A percentile compares a stretch with the other conserved stretches of the same genome.
Evolutionary conservation across 2,113 vertebrate species (phyloP).

Genomic region (Pitta sordida): DNA sequence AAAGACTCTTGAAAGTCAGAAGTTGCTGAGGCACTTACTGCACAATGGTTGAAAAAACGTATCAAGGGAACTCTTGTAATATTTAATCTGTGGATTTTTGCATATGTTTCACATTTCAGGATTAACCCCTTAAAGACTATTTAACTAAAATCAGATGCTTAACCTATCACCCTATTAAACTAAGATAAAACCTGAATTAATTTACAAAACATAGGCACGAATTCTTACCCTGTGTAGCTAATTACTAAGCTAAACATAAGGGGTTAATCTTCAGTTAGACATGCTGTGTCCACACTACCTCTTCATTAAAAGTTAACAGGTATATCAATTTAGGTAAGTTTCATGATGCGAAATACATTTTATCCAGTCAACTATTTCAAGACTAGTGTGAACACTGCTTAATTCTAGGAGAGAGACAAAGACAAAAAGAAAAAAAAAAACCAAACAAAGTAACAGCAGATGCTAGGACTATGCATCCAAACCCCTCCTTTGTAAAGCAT

Average conservation of each 20-base stretch:
- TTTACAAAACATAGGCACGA: conserved; percentile 25
- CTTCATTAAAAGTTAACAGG: conserved; percentile 71
- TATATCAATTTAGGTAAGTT: conserved; percentile 63
- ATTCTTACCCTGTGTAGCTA: conserved; percentile 54
- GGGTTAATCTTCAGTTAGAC: conserved; percentile 82
- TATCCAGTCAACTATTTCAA: conserved; percentile 72
- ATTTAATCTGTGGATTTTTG: conserved; percentile 81
- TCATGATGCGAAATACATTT: conserved; percentile 60
- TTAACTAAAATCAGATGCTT: conserved; percentile 63
- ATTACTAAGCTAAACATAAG: conserved; percentile 68
- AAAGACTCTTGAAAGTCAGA: conserved; percentile 23
- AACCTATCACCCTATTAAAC: conserved; percentile 36
- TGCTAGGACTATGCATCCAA: conserved; percentile 78
- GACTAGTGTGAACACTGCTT: conserved; percentile 84
- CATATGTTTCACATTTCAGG: conserved; percentile 72
- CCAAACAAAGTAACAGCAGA: conserved; percentile 66
- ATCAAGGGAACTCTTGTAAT: conserved; percentile 40
- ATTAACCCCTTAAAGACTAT: conserved; percentile 81
- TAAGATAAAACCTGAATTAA: conserved; percentile 40
- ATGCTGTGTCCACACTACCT: conserved; percentile 83
- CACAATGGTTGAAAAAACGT: conserved; percentile 17
- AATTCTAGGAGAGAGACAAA: conserved; percentile 65
- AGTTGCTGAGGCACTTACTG: conserved; percentile 57
- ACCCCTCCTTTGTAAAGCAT: conserved; percentile 77
- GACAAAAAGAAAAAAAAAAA: conserved; percentile 38